A percentile compares a stretch with the other conserved stretches of the same genome.
These are phyloP conservation scores for Chrysina gloriosa DNA, from an alignment of 2,888 invertebrate species.

Conservation along the genomic window DNA sequence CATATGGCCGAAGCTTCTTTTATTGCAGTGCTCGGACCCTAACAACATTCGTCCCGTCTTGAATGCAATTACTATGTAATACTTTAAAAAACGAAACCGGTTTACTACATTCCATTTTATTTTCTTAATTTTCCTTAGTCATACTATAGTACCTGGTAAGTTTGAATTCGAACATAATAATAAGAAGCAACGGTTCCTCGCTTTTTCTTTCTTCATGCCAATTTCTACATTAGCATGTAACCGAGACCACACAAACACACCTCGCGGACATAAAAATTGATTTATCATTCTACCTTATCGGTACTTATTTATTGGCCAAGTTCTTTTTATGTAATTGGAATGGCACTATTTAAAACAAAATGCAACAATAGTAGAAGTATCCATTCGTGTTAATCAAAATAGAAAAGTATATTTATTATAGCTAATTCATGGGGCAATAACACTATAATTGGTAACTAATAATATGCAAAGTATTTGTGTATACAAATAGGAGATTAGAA, in stretches of 20 bases:
- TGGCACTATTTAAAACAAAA: no score
- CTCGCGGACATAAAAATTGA: slow-evolving; percentile 3
- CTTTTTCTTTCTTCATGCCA: not conserved
- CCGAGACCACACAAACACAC: not conserved
- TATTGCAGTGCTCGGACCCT: not conserved
- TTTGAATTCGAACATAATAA: slow-evolving; percentile 5
- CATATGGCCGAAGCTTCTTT: not conserved
- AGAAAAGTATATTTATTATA: no score
- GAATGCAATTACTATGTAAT: not conserved
- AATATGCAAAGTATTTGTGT: no score
- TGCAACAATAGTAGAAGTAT: no score
- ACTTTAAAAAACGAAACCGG: not conserved
- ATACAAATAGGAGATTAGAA: no score
- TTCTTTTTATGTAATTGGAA: no score
- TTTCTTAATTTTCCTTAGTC: slow-evolving; percentile 2
- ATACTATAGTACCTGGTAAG: not conserved
- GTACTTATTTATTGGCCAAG: no score
- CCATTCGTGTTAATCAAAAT: no score
- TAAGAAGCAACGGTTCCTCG: slow-evolving; percentile 13
- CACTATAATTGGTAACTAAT: no score
- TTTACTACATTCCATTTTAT: not conserved
- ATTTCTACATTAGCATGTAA: slow-evolving; percentile 1
- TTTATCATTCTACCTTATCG: not conserved
- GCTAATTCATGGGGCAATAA: no score
- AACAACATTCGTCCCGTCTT: not conserved